A percentile compares a stretch with the other conserved stretches of the same genome.
Evolutionary conservation across 2,113 vertebrate species (phyloP).

Genomic region (Heteronetta atricapilla): DNA sequence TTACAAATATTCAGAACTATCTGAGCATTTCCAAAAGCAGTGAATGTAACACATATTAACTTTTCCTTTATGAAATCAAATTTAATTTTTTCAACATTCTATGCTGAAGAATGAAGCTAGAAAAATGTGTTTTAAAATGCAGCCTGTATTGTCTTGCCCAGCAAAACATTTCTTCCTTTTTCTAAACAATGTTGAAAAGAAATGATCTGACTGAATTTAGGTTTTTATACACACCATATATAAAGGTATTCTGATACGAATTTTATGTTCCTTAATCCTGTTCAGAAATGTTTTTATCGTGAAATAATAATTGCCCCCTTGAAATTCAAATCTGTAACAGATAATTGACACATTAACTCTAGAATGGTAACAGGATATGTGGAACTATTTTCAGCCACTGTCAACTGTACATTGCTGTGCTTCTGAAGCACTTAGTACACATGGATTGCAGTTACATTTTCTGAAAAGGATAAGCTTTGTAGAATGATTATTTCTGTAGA

Average conservation of each 20-base stretch:
- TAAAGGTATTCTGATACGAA: background rate
- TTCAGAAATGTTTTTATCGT: background rate
- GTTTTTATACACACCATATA: background rate
- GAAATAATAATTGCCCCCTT: background rate
- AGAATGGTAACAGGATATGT: background rate
- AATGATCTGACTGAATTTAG: background rate
- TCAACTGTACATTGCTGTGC: background rate
- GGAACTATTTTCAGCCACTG: conserved; percentile 18
- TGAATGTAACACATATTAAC: background rate
- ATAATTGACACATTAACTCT: background rate
- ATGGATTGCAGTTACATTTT: background rate
- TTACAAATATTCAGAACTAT: conserved; percentile 16
- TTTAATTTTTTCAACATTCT: background rate
- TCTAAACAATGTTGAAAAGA: background rate
- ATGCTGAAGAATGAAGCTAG: background rate
- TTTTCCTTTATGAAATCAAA: background rate
- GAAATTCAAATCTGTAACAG: background rate
- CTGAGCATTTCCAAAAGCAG: conserved; percentile 9
- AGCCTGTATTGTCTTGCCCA: background rate
- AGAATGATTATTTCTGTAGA: background rate
- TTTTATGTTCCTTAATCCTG: background rate
- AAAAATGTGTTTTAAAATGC: background rate
- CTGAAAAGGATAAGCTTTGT: background rate
- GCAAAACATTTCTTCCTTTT: background rate
- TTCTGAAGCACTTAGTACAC: background rate